phyloP scores from a whole-genome alignment of 2,888 invertebrate genomes.

The Caenorhabditis sp. region DNA sequence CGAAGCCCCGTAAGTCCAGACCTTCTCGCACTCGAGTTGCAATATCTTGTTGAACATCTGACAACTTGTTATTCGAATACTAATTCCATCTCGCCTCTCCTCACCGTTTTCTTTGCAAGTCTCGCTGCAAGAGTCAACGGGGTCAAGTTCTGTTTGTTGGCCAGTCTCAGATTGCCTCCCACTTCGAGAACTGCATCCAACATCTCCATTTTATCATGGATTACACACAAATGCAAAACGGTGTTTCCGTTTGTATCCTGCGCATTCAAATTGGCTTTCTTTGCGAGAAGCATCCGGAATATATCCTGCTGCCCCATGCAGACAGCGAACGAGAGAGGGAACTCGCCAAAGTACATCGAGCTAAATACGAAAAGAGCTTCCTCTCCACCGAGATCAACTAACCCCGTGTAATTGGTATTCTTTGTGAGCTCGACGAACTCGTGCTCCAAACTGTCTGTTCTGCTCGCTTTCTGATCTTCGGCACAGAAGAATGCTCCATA shows the following conservation, averaged over 20 bases:
- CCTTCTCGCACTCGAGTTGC: conserved; percentile 95
- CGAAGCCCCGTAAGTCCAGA: conserved; percentile 95
- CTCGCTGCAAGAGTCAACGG: conserved; percentile 95
- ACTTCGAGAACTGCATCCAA: conserved; percentile 96
- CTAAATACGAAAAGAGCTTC: conserved; percentile 85
- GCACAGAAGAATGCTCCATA: conserved; percentile 96
- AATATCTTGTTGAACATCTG: conserved; percentile 96
- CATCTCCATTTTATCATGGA: conserved; percentile 92
- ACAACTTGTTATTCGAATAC: no score
- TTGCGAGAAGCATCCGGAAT: conserved; percentile 91
- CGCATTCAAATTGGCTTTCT: conserved; percentile 92
- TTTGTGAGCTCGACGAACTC: conserved; percentile 92
- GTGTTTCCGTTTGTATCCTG: conserved; percentile 98
- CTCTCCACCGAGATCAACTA: neutral
- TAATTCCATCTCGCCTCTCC: neutral
- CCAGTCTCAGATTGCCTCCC: conserved; percentile 92
- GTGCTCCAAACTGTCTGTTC: conserved; percentile 91
- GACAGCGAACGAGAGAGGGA: conserved; percentile 95
- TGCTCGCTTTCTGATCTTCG: conserved; percentile 89
- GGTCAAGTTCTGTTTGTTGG: conserved; percentile 92
- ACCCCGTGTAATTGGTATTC: conserved; percentile 92
- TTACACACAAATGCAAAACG: conserved; percentile 95
- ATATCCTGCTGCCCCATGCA: conserved; percentile 96
- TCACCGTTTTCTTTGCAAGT: conserved; percentile 90
- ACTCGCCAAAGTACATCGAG: conserved; percentile 98